These are phyloP conservation scores for Lepus oiostolus DNA, from an alignment of 2,797 vertebrate genomes.

Conservation along the genomic window DNA sequence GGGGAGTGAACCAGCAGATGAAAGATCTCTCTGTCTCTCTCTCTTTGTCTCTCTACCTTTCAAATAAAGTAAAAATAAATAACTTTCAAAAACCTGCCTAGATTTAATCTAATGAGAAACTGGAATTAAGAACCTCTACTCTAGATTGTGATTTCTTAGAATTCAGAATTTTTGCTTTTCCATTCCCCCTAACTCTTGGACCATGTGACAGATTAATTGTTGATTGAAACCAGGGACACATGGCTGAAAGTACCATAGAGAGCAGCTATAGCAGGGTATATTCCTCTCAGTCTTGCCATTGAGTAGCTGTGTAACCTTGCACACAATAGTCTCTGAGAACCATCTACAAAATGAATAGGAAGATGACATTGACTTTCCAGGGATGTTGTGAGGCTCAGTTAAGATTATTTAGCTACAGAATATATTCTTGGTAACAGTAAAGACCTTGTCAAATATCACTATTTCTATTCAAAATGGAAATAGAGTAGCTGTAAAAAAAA, in stretches of 20 bases:
- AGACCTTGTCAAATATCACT: not conserved
- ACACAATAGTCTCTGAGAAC: not conserved
- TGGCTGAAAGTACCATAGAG: not conserved
- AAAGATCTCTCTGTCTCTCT: no score
- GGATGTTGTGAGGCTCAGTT: not conserved
- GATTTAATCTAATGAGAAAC: not conserved
- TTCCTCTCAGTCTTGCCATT: not conserved
- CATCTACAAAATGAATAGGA: not conserved
- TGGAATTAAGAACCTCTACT: not conserved
- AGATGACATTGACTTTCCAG: not conserved
- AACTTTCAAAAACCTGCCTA: not conserved
- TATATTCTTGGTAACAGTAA: constrained; percentile 8
- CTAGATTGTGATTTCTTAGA: not conserved
- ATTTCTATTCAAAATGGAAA: constrained; percentile 59
- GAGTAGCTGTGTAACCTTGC: not conserved
- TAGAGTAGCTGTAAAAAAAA: not conserved
- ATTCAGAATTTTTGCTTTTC: not conserved
- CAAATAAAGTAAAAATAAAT: no score
- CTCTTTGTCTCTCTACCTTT: no score
- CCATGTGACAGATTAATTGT: not conserved
- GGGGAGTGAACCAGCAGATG: no score
- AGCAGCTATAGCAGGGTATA: not conserved
- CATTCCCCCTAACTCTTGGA: fast-evolving
- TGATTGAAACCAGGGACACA: not conserved
- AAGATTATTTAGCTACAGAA: constrained; percentile 40